phyloP scores from a whole-genome alignment of 1,140 invertebrate genomes.

The Drosophila seguyi region DNA sequence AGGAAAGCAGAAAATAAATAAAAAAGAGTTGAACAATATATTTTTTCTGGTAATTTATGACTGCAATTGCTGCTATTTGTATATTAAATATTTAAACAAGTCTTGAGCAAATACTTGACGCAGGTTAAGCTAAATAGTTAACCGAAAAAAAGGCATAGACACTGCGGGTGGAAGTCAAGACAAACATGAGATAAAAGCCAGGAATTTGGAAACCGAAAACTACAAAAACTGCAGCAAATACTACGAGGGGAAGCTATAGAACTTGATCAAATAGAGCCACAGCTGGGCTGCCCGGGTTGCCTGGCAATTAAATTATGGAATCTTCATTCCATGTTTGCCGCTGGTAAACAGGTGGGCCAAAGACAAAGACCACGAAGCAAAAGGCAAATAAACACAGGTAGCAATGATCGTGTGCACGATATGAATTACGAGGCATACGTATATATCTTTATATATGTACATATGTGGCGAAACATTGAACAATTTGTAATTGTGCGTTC shows the following conservation, averaged over 20 bases:
- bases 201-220: conserved; percentile 34
- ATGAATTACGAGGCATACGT: conserved; percentile 23
- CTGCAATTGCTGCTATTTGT: conserved; percentile 72
- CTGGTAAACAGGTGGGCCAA: conserved; percentile 50
- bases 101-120: conserved; percentile 69
- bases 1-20: conserved; percentile 13
- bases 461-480: conserved; percentile 68
- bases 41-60: conserved; percentile 64
- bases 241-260: conserved; percentile 27
- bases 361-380: conserved; percentile 46
- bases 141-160: conserved; percentile 51
- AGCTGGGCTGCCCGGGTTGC: conserved; percentile 8
- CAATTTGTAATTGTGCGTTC: conserved; percentile 80
- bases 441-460: not conserved
- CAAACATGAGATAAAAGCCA: conserved; percentile 64
- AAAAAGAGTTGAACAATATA: conserved; percentile 27
- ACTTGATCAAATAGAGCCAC: conserved; percentile 54
- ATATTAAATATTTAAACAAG: conserved; percentile 72
- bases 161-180: conserved; percentile 53
- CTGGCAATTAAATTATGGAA: conserved; percentile 52
- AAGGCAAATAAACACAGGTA: conserved; percentile 76
- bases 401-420: conserved; percentile 47
- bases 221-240: conserved; percentile 66
- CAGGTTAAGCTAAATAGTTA: conserved; percentile 58
- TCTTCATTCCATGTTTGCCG: conserved; percentile 55